A percentile compares a stretch with the other conserved stretches of the same genome.
Evolutionary conservation across 2,797 vertebrate genomes (phyloP).

Genomic region (Gymnothorax reevesii): DNA sequence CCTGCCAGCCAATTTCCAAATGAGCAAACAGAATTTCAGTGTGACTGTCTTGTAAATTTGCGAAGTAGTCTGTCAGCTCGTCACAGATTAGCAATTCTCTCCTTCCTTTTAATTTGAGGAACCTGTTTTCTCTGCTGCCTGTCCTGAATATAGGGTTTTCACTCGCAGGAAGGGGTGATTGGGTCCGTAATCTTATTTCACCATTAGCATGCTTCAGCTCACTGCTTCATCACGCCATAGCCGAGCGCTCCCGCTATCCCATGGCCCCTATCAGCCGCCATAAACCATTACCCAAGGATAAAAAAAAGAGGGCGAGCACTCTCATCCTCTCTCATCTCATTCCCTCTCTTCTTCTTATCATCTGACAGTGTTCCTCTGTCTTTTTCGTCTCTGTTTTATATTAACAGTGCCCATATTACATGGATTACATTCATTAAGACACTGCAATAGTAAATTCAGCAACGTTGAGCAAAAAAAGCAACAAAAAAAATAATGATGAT

Average conservation of each 20-base stretch:
- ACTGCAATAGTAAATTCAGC: background rate
- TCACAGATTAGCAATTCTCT: too few relatives aligned
- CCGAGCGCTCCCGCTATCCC: background rate
- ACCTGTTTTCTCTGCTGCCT: background rate
- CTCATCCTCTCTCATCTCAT: background rate
- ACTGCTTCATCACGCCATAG: slow-evolving; percentile 30
- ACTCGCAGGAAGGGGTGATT: background rate
- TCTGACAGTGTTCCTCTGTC: too few relatives aligned
- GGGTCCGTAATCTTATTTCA: slow-evolving; percentile 25
- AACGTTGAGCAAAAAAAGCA: background rate
- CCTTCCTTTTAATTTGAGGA: background rate
- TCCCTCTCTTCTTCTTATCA: background rate
- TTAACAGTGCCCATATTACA: background rate
- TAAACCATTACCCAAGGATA: slow-evolving; percentile 47
- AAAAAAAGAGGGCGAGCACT: slow-evolving; percentile 32
- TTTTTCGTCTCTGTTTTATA: background rate
- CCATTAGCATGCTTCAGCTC: slow-evolving; percentile 44
- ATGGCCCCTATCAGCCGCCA: slow-evolving; percentile 31
- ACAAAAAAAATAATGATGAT: background rate
- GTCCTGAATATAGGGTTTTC: background rate
- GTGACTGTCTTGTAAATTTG: background rate
- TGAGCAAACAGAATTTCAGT: background rate
- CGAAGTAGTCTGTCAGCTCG: too few relatives aligned
- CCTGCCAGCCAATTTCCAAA: background rate
- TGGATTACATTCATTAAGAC: background rate